Conservation (phyloP, 37 sponge, comb jelly and placozoan genomes). For the Theonella swinhoei region DNA sequence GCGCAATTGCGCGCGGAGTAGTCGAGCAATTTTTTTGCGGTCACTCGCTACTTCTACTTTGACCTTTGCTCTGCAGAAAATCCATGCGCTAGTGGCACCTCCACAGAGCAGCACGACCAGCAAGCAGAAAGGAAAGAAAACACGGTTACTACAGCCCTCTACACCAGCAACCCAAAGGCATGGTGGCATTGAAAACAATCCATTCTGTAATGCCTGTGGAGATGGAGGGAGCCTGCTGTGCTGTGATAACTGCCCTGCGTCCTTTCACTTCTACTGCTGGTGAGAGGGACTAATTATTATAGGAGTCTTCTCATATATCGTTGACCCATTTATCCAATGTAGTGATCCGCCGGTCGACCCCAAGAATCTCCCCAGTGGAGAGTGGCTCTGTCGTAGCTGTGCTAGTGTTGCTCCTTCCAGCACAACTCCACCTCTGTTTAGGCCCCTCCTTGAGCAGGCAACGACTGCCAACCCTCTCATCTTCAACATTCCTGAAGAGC, state of each 20-base stretch:
- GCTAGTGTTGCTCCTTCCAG: background rate
- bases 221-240: conserved; percentile 92
- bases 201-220: conserved; percentile 85
- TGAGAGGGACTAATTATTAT: conserved; percentile 14
- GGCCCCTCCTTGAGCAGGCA: conserved; percentile 42
- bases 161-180: conserved; percentile 9
- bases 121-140: conserved; percentile 40
- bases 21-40: background rate
- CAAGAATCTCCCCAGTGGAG: conserved; percentile 87
- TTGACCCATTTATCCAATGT: background rate
- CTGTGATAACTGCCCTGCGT: conserved; percentile 90
- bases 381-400: conserved; percentile 91
- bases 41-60: conserved; percentile 7
- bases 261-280: conserved; percentile 94
- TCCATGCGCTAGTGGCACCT: conserved; percentile 69
- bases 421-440: conserved; percentile 21
- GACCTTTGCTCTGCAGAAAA: conserved; percentile 66
- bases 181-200: conserved; percentile 68
- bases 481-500: conserved; percentile 46
- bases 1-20: conserved; percentile 1
- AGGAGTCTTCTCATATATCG: background rate
- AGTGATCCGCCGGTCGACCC: conserved; percentile 95
- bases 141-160: background rate
- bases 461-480: conserved; percentile 37
- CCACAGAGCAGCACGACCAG: conserved; percentile 44